Percentiles rank a stretch among this genome's conserved stretches.
Evolutionary conservation across 2,113 vertebrate species (phyloP).

Genomic region (Corythaixoides concolor): DNA sequence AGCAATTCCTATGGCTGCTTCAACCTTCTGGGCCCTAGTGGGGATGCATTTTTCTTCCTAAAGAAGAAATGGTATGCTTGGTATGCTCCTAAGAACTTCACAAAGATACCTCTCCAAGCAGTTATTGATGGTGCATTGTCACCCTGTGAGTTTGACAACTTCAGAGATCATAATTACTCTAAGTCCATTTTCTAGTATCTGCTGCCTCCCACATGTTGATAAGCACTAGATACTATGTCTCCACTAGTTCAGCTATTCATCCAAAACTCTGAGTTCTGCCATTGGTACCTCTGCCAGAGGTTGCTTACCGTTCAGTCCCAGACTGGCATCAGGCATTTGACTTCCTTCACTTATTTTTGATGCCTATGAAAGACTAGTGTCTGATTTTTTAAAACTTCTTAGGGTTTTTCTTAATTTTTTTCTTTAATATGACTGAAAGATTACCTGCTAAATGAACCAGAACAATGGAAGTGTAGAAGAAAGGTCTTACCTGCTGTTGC

Average conservation of each 20-base stretch:
- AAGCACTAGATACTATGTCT: not conserved
- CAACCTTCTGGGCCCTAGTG: not conserved
- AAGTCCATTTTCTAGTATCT: not conserved
- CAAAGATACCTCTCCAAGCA: not conserved
- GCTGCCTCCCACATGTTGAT: not conserved
- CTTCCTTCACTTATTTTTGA: not conserved
- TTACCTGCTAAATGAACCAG: not conserved
- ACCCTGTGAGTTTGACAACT: not conserved
- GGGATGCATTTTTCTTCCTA: not conserved
- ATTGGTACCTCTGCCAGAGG: not conserved
- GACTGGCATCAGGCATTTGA: not conserved
- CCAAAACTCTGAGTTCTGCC: not conserved
- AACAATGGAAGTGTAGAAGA: not conserved
- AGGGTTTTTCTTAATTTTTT: not conserved
- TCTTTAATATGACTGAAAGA: not conserved
- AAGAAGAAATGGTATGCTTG: not conserved
- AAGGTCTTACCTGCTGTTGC: not conserved
- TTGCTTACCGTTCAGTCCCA: not conserved
- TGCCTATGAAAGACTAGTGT: not conserved
- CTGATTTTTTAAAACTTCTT: not conserved
- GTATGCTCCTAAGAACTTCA: not conserved
- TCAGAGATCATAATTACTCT: not conserved
- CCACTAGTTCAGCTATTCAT: not conserved
- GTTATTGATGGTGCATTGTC: rapidly evolving
- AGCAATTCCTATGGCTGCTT: not conserved